Evolutionary conservation across 53 echinoderm and acorn worm genomes (phyloP).

Genomic region (Mesocentrotus franciscanus): DNA sequence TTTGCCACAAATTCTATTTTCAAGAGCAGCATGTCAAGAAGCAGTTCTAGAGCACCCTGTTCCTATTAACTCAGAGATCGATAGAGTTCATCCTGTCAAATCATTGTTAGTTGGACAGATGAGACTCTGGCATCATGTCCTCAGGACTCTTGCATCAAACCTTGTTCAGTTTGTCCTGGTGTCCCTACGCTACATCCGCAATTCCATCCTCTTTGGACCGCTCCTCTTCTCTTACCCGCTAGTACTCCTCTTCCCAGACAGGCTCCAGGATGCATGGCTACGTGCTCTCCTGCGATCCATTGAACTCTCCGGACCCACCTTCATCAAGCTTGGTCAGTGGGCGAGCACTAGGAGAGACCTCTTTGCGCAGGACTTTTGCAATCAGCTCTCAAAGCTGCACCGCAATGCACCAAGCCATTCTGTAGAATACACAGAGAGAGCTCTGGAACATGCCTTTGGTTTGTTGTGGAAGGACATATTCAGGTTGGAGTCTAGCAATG

Average conservation of each 20-base stretch:
- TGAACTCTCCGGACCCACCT: slow-evolving; percentile 92
- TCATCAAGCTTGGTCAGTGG: slow-evolving; percentile 98
- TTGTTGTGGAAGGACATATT: slow-evolving; percentile 84
- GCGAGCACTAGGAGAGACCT: slow-evolving; percentile 94
- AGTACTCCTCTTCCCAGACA: slow-evolving; percentile 45
- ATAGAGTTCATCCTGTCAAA: not conserved
- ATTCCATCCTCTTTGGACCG: slow-evolving; percentile 58
- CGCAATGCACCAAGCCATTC: slow-evolving; percentile 87
- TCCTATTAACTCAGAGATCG: not conserved
- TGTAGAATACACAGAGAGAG: slow-evolving; percentile 82
- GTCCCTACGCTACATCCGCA: slow-evolving; percentile 49
- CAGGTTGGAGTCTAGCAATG: slow-evolving; percentile 71
- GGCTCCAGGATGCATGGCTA: slow-evolving; percentile 69
- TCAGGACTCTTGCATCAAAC: slow-evolving; percentile 50
- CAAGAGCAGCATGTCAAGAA: slow-evolving; percentile 44
- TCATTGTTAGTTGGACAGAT: slow-evolving; percentile 27
- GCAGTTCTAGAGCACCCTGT: slow-evolving; percentile 2
- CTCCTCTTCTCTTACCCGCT: slow-evolving; percentile 55
- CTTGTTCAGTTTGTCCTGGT: slow-evolving; percentile 44
- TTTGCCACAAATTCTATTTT: not conserved
- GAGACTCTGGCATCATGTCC: slow-evolving; percentile 47
- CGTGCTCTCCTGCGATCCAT: slow-evolving; percentile 74
- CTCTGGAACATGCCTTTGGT: slow-evolving; percentile 85
- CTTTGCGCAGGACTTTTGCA: slow-evolving; percentile 86
- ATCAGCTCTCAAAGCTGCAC: slow-evolving; percentile 87